These are phyloP conservation scores for Nemotelus nigrinus DNA, from an alignment of 2,888 invertebrate species.

Conservation along the genomic window DNA sequence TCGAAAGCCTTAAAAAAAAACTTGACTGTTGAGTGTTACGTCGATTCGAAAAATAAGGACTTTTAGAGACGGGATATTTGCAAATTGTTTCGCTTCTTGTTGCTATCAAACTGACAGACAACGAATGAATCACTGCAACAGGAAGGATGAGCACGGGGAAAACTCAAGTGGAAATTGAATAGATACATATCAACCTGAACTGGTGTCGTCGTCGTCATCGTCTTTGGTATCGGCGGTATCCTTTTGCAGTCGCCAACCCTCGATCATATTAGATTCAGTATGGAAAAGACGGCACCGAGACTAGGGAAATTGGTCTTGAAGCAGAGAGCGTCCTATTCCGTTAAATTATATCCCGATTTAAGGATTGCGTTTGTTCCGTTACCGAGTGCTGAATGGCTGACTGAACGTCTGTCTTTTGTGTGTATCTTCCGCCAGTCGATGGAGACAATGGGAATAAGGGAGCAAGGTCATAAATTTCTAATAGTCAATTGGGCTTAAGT, in stretches of 20 bases:
- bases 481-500: slow-evolving; percentile 39
- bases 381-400: slow-evolving; percentile 2
- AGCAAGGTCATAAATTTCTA: slow-evolving; percentile 43
- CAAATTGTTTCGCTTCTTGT: background rate
- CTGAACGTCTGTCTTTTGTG: background rate
- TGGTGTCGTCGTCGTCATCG: background rate
- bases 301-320: slow-evolving; percentile 16
- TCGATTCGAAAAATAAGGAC: background rate
- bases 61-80: background rate
- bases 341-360: slow-evolving; percentile 24
- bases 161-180: background rate
- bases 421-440: slow-evolving; percentile 2
- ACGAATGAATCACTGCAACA: background rate
- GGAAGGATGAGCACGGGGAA: slow-evolving; percentile 1
- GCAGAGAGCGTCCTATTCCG: slow-evolving; percentile 8
- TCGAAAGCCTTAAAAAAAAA: background rate
- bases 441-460: slow-evolving; percentile 20
- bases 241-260: slow-evolving; percentile 6
- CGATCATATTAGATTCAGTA: background rate
- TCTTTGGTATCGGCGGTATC: slow-evolving; percentile 8
- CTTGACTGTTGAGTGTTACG: background rate
- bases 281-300: background rate
- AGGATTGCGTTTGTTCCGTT: slow-evolving; percentile 27
- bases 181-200: slow-evolving; percentile 11
- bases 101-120: background rate